Conservation (phyloP, 1,140 invertebrate genomes). For the Drosophila jambulina region DNA sequence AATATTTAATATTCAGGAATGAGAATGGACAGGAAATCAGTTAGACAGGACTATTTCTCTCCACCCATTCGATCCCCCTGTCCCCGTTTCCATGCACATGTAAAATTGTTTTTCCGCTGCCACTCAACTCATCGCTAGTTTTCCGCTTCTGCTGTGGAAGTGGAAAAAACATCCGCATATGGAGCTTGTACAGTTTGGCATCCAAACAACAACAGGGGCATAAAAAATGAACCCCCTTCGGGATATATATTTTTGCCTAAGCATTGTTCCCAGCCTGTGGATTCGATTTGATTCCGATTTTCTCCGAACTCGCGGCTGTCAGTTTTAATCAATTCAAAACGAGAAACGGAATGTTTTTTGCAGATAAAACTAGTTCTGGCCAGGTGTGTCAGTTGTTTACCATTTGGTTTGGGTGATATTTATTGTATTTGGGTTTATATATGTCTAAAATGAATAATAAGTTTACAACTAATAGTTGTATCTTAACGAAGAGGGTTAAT, state of each 20-base stretch:
- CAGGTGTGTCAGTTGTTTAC: conserved; percentile 1
- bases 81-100: conserved; percentile 36
- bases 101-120: conserved; percentile 57
- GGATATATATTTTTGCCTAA: conserved; percentile 38
- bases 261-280: conserved; percentile 27
- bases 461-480: background rate
- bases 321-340: conserved; percentile 73
- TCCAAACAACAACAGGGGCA: conserved; percentile 25
- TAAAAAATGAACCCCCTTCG: conserved; percentile 30
- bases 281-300: conserved; percentile 10
- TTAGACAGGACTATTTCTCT: conserved; percentile 15
- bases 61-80: background rate
- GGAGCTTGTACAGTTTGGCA: conserved; percentile 33
- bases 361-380: background rate
- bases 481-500: background rate
- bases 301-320: conserved; percentile 38
- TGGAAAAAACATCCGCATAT: conserved; percentile 54
- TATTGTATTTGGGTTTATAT: background rate
- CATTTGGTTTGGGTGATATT: background rate
- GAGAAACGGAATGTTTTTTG: conserved; percentile 25
- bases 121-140: conserved; percentile 33
- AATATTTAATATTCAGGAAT: conserved; percentile 26
- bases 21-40: conserved; percentile 52
- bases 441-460: background rate
- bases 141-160: conserved; percentile 8